These are phyloP conservation scores for Leuciscus waleckii DNA, from an alignment of 2,797 vertebrate genomes.

Conservation along the genomic window DNA sequence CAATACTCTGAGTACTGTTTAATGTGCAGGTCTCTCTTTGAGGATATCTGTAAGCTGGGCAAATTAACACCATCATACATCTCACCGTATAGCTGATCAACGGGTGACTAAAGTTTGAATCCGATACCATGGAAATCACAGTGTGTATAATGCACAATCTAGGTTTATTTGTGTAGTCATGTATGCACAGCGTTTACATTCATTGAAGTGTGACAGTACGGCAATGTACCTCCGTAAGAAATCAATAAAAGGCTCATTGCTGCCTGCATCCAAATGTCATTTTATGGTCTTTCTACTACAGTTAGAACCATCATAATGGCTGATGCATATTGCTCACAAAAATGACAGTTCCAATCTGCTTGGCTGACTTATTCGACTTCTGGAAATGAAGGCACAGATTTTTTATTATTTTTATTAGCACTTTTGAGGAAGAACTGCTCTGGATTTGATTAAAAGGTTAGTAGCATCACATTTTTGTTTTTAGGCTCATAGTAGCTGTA, in stretches of 20 bases:
- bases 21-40: conserved; percentile 1
- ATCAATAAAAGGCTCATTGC: conserved; percentile 61
- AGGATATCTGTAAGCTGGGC: not conserved
- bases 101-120: not conserved
- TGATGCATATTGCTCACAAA: not conserved
- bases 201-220: conserved; percentile 25
- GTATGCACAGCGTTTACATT: conserved; percentile 3
- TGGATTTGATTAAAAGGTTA: conserved; percentile 11
- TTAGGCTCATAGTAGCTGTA: not conserved
- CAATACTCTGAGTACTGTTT: not conserved
- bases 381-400: not conserved
- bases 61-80: not conserved
- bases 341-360: not conserved
- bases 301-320: not conserved
- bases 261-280: conserved; percentile 53
- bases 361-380: not conserved
- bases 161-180: conserved; percentile 34
- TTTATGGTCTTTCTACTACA: conserved; percentile 35
- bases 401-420: too few species aligned
- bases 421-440: not conserved
- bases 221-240: conserved; percentile 26
- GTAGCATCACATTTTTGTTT: conserved; percentile 3
- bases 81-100: not conserved
- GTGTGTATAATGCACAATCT: conserved; percentile 8
- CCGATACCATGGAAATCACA: conserved; percentile 27